Evolutionary conservation across 1,140 invertebrate species (phyloP).

Genomic region (Leptinotarsa undecemlineata): DNA sequence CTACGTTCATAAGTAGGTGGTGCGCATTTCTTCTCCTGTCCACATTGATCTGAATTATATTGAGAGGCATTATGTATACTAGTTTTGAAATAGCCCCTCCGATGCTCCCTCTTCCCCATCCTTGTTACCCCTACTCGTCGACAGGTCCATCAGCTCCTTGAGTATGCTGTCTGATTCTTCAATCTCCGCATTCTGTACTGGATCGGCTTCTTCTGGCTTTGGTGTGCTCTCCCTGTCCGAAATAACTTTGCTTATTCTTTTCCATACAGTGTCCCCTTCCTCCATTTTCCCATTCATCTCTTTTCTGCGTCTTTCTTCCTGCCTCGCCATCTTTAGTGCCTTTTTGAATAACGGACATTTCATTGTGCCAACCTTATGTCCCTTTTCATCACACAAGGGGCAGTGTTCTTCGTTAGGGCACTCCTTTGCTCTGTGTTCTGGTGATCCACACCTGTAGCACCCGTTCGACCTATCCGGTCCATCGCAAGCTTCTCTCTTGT

Average conservation of each 20-base stretch:
- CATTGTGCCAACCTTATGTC: slow-evolving; percentile 1
- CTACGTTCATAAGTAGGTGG: not conserved
- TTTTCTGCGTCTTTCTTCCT: not conserved
- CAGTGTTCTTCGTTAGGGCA: slow-evolving; percentile 21
- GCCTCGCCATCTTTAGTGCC: not conserved
- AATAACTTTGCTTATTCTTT: too few relatives aligned
- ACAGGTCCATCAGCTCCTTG: too few relatives aligned
- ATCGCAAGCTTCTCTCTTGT: slow-evolving; percentile 25
- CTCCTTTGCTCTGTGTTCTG: slow-evolving; percentile 19
- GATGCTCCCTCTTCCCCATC: too few relatives aligned
- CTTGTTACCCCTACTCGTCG: too few relatives aligned
- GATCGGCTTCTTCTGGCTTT: too few relatives aligned
- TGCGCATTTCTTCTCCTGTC: slow-evolving; percentile 15
- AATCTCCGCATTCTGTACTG: too few relatives aligned
- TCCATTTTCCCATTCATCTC: not conserved
- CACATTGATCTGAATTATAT: slow-evolving; percentile 14
- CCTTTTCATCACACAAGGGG: slow-evolving; percentile 6
- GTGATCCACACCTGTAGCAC: slow-evolving; percentile 33
- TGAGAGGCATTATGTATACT: not conserved
- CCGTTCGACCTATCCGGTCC: slow-evolving; percentile 24
- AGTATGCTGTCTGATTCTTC: too few relatives aligned
- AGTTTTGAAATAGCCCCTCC: too few relatives aligned
- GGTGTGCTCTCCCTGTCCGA: too few relatives aligned
- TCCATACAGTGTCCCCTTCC: not conserved
- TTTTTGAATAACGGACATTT: slow-evolving; percentile 18